Evolutionary conservation across 2,888 invertebrate genomes (phyloP), one percentile per base, ranked within the genome.

Genomic region (Adelognathus sp.): DNA sequence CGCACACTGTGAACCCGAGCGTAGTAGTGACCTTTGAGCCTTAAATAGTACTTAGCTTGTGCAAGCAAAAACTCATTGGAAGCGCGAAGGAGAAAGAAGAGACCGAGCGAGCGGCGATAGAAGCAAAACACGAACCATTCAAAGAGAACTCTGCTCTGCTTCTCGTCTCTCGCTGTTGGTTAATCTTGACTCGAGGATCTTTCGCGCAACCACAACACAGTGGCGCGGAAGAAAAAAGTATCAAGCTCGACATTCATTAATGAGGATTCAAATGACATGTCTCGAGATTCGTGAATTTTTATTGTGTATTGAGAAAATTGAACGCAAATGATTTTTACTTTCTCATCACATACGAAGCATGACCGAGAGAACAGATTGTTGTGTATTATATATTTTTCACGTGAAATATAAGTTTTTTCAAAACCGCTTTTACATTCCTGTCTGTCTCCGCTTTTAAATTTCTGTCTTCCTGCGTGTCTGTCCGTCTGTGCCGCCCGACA

Each of bases 11-110:
- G 14, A 41, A 50, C 31, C 50, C 67, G 63, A 69, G 52, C 72
- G 76, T 82, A 83, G 76, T 79, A 76, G 80, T 79, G 81, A 83
- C 82, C 84, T 84, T 84, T 83, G 76, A 82, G 82, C 60, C 74
- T 75, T 61, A 73, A 73, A 82, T 79, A 81, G 44, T 79, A 76
- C 79, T 74, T 72, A 63, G 67, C 70, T 81, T 81, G 79, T 79
- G 79, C 82, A 81, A 83, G 78, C 76, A 61, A 75, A 79, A 61
- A 70, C 41, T 44, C 61, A 66, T 75, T 73, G 61, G 54, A 50
- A 58, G n/a, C n/a, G n/a, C 21, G 46, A 31, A 24, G 29, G 66
- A 41, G 18, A 67, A 3, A 31, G 6, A 61, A 31, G 52, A 33
- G 24, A 14, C 7, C n/a, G n/a, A 11, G 18, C 41, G 69, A 58